Conservation (phyloP, 1,140 invertebrate species). For the Hyles euphorbiae region DNA sequence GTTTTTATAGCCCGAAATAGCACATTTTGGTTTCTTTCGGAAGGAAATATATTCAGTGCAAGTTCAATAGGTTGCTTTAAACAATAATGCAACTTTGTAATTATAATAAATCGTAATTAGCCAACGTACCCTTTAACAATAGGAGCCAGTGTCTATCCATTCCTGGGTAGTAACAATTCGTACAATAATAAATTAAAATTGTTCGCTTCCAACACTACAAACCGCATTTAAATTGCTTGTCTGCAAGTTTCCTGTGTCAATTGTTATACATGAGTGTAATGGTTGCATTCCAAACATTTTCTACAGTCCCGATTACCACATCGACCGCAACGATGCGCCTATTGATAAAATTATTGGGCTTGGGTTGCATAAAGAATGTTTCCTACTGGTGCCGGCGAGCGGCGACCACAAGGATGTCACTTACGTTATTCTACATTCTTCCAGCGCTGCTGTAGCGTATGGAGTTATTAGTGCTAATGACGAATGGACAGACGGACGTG, state of each 20-base stretch:
- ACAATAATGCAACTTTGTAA: too few species aligned
- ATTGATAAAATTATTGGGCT: constrained; percentile 67
- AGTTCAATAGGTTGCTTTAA: too few species aligned
- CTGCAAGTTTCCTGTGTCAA: constrained; percentile 35
- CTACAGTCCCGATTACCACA: constrained; percentile 46
- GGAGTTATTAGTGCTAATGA: constrained; percentile 67
- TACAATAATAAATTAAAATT: constrained; percentile 9
- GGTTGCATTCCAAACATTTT: constrained; percentile 38
- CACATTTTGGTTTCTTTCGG: too few species aligned
- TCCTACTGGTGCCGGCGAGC: constrained; percentile 21
- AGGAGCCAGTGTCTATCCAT: too few species aligned
- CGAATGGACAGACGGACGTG: constrained; percentile 46
- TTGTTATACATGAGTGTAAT: constrained; percentile 31
- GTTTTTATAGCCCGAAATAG: too few species aligned
- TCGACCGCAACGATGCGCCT: constrained; percentile 53
- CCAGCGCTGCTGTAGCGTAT: constrained; percentile 27
- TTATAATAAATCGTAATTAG: too few species aligned
- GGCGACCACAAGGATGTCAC: constrained; percentile 47
- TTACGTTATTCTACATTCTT: constrained; percentile 35
- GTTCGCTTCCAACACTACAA: too few species aligned
- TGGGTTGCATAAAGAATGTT: constrained; percentile 30
- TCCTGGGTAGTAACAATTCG: background rate
- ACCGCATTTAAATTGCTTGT: constrained; percentile 1
- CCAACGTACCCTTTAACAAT: too few species aligned
- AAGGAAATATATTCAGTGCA: too few species aligned